Base-by-base conservation (phyloP, 2,113 vertebrate species). In the Willisornis vidua region DNA sequence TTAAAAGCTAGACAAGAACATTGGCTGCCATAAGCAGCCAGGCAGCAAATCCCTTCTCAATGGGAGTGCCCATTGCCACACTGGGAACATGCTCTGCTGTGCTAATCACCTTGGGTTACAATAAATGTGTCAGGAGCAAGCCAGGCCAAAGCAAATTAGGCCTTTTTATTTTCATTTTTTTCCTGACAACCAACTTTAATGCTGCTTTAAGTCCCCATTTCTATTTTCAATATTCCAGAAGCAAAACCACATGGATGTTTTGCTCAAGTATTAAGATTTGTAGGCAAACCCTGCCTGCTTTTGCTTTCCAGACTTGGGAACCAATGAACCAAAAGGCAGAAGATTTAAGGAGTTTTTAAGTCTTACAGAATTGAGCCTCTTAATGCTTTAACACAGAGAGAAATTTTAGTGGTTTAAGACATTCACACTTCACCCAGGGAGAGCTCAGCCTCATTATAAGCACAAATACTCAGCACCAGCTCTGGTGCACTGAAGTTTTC, bases 21-120 rank as follows among this genome's bases (percentile, higher is more conserved):
- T 3, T 52, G 86, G 78, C 84, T 95, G 88, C 84, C 88, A 51
- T 12, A 31, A 74, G 84, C 70, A 96, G 86, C n/a, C 85, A 95
- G 87, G 78, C 90, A 92, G 84, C 75, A 96, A 97, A 96, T 96
- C 95, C 93, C 62, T 91, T 82, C 88, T 95, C 93, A 90, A 70
- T 94, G 70, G 88, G 79, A 72, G 37, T 2, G 66, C 72, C 37
- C 61, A 63, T 72, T 91, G 87, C 23, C 49, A 31, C 1, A 37
- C 79, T 24, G 45, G 83, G 93, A 96, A 90, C 80, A 48, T 7
- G 37, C 61, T 93, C 88, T 90, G 78, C 92, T 89, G 45, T 70
- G 91, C 87, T 95, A 94, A 89, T 94, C 78, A 87, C 59, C 73
- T 77, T 46, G 54, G 12, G 92, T 78, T 73, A 81, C 57, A 95